Conservation (phyloP, 2,888 invertebrate species). For the Entomobrya proxima region DNA sequence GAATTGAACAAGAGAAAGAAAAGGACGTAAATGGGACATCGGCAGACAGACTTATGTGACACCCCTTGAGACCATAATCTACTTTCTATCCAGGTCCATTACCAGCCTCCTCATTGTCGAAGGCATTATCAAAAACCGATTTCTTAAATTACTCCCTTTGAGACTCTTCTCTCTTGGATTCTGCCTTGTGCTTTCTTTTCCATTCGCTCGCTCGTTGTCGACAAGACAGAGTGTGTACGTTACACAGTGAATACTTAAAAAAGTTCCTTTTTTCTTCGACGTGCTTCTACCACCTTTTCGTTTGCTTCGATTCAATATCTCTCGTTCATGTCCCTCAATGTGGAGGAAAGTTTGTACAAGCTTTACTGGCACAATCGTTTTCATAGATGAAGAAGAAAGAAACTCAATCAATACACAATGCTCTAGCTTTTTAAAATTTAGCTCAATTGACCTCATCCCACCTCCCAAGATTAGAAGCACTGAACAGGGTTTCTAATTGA, state of each 20-base stretch:
- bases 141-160: slow-evolving; percentile 73
- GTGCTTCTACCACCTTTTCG: background rate
- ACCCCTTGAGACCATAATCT: slow-evolving; percentile 72
- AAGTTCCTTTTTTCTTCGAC: background rate
- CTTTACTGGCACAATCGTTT: background rate
- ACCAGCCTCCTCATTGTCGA: slow-evolving; percentile 72
- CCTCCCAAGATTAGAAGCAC: background rate
- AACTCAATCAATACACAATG: slow-evolving; percentile 19
- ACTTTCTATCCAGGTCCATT: slow-evolving; percentile 72
- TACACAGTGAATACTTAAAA: slow-evolving; percentile 46
- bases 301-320: slow-evolving; percentile 1
- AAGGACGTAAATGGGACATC: slow-evolving; percentile 68
- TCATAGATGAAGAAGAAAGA: slow-evolving; percentile 6
- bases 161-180: slow-evolving; percentile 67
- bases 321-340: background rate
- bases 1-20: slow-evolving; percentile 52
- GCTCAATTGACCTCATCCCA: background rate
- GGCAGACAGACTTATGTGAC: slow-evolving; percentile 70
- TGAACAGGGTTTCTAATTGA: too few relatives aligned
- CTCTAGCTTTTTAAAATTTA: slow-evolving; percentile 19
- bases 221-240: slow-evolving; percentile 36
- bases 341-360: background rate
- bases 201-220: slow-evolving; percentile 7
- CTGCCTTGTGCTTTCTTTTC: slow-evolving; percentile 34
- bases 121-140: slow-evolving; percentile 73